These are phyloP conservation scores for Cybosia mesomella DNA, from an alignment of 2,888 invertebrate species.

Conservation along the genomic window DNA sequence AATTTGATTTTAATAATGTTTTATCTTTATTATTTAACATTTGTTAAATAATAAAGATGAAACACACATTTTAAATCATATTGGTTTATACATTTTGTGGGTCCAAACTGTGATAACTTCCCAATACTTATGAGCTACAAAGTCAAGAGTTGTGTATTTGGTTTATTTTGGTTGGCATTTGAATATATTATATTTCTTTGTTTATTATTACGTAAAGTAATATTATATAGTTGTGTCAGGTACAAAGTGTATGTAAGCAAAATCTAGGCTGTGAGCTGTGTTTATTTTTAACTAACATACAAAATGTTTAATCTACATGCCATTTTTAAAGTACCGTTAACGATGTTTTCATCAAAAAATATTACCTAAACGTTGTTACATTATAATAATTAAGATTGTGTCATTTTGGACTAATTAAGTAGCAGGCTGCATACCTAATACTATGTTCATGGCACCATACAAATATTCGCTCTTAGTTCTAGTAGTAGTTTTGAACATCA, in stretches of 20 bases:
- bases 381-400: background rate
- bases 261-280: slow-evolving; percentile 7
- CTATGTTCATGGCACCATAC: background rate
- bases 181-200: background rate
- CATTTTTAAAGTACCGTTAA: background rate
- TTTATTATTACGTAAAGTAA: background rate
- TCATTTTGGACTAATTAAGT: background rate
- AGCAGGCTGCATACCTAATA: background rate
- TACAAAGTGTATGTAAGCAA: background rate
- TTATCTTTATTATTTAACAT: background rate
- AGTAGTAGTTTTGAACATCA: background rate
- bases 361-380: background rate
- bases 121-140: slow-evolving; percentile 29
- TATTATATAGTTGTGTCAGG: background rate
- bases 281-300: background rate
- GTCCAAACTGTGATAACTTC: slow-evolving; percentile 59
- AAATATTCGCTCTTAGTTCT: background rate
- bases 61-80: background rate
- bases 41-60: background rate
- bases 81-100: slow-evolving; percentile 15
- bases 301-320: background rate
- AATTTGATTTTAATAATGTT: background rate
- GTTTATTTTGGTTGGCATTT: slow-evolving; percentile 16
- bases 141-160: slow-evolving; percentile 14
- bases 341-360: background rate